A percentile compares a stretch with the other conserved stretches of the same genome.
phyloP scores from a whole-genome alignment of 2,113 vertebrate genomes.

The Menidia beryllina region DNA sequence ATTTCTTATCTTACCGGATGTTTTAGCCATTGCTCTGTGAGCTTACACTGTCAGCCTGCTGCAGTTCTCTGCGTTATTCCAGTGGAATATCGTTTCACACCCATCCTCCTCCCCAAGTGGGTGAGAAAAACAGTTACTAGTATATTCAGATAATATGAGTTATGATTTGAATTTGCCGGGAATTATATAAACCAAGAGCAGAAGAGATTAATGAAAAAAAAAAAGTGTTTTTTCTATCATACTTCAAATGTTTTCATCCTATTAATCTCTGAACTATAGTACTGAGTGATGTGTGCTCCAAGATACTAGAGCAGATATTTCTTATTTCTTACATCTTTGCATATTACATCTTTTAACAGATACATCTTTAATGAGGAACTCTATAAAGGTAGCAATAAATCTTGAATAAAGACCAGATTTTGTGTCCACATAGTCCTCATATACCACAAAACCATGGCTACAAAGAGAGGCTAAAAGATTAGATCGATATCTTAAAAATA shows the following conservation, averaged over 20 bases:
- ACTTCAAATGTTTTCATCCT: neutral
- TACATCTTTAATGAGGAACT: neutral
- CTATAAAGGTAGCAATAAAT: neutral
- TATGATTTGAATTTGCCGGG: constrained; percentile 1
- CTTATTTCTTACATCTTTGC: too few relatives aligned
- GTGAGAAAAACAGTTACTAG: constrained; percentile 6
- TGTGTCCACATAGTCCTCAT: neutral
- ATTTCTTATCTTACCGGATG: too few relatives aligned
- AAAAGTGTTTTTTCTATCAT: neutral
- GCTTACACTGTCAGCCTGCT: neutral
- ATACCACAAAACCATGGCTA: constrained; percentile 4
- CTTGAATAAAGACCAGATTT: too few relatives aligned
- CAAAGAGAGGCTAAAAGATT: neutral
- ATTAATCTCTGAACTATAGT: neutral
- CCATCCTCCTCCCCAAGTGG: constrained; percentile 12
- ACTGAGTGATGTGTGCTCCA: neutral
- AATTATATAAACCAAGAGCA: constrained; percentile 4
- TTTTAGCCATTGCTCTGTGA: neutral
- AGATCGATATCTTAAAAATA: constrained; percentile 3
- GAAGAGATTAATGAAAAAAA: constrained; percentile 6
- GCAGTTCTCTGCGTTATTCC: too few relatives aligned
- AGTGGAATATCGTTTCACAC: neutral
- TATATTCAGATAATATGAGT: constrained; percentile 5
- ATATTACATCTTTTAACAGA: too few relatives aligned
- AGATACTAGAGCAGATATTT: too few relatives aligned